Percentiles rank a stretch among this genome's conserved stretches.
phyloP scores from a whole-genome alignment of 2,797 vertebrate genomes.

The Myotis planiceps region DNA sequence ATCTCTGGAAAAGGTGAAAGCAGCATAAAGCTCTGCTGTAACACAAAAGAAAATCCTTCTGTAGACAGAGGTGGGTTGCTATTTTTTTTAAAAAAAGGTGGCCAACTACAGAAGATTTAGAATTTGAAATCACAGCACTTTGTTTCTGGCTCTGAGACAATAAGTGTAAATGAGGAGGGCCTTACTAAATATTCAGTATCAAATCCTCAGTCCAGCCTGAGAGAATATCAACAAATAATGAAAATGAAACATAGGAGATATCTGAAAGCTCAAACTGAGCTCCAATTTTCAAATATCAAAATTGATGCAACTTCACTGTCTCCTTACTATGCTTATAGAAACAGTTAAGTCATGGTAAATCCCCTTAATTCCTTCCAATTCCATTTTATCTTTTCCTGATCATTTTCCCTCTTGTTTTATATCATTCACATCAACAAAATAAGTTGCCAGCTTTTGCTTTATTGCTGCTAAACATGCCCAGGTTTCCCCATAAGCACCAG shows the following conservation, averaged over 20 bases:
- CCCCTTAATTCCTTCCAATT: not conserved
- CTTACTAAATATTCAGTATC: not conserved
- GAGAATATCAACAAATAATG: constrained; percentile 21
- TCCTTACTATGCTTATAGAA: not conserved
- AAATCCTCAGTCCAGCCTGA: not conserved
- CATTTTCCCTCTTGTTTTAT: not conserved
- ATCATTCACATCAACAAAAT: not conserved
- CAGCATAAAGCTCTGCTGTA: not conserved
- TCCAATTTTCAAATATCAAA: constrained; percentile 22
- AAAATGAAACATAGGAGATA: not conserved
- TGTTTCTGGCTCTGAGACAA: constrained; percentile 2
- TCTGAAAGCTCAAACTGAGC: not conserved
- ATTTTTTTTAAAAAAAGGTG: not conserved
- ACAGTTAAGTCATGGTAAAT: not conserved
- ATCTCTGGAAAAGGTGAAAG: not conserved
- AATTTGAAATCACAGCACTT: not conserved
- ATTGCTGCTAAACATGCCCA: not conserved
- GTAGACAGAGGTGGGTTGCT: not conserved
- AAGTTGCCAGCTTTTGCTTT: not conserved
- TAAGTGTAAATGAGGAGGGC: not conserved
- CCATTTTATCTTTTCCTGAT: not conserved
- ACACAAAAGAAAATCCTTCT: not conserved
- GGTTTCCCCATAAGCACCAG: not conserved
- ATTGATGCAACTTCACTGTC: not conserved
- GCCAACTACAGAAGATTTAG: not conserved